phyloP scores from a whole-genome alignment of 1,140 invertebrate species.

The Penaeus indicus region DNA sequence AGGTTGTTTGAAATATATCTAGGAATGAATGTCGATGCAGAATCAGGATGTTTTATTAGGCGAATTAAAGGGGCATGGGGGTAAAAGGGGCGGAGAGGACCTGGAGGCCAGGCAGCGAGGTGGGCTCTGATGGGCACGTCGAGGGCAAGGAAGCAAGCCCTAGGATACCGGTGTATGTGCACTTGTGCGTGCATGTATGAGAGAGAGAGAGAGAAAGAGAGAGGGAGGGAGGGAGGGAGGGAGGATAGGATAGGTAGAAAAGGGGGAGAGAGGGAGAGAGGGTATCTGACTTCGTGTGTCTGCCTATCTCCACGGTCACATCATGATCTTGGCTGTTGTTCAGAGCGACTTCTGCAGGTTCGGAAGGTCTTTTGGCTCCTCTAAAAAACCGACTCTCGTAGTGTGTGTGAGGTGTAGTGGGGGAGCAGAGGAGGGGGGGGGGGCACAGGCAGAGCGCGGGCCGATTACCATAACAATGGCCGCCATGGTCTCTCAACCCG shows the following conservation, averaged over 20 bases:
- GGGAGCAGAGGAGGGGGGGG: background rate
- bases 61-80: background rate
- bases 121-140: background rate
- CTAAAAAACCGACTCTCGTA: too few species aligned
- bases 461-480: constrained; percentile 54
- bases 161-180: background rate
- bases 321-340: too few species aligned
- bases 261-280: background rate
- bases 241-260: background rate
- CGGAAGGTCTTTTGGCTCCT: too few species aligned
- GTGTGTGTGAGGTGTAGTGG: background rate
- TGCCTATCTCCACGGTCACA: too few species aligned
- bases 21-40: too few species aligned
- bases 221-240: background rate
- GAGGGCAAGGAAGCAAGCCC: background rate
- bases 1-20: too few species aligned
- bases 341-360: too few species aligned
- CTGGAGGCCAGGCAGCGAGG: background rate
- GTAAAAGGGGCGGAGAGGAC: background rate
- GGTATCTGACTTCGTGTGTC: too few species aligned
- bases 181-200: too few species aligned
- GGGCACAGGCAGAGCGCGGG: constrained; percentile 22
- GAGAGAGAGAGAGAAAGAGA: background rate
- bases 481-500: constrained; percentile 24
- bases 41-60: background rate